A percentile compares a stretch with the other conserved stretches of the same genome.
phyloP scores from a whole-genome alignment of 2,797 vertebrate species.

The Carapus acus region DNA sequence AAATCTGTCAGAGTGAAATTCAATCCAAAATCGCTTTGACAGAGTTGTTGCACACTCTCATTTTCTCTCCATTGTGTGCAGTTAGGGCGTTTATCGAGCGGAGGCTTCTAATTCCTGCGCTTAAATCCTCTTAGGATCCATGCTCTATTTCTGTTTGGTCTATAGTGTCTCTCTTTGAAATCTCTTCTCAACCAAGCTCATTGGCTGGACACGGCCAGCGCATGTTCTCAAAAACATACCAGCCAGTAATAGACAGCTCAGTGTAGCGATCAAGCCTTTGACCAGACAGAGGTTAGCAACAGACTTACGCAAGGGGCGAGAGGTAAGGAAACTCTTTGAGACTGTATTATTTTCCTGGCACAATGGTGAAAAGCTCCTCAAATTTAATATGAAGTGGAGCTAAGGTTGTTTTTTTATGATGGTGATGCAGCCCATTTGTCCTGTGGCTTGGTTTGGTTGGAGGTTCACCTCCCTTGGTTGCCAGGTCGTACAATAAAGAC shows the following conservation, averaged over 20 bases:
- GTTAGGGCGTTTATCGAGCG: conserved; percentile 49
- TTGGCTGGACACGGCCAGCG: conserved; percentile 58
- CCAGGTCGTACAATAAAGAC: too few species aligned
- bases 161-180: conserved; percentile 72
- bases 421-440: too few species aligned
- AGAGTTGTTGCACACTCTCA: conserved; percentile 1
- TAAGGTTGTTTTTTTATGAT: neutral
- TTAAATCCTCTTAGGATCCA: conserved; percentile 90
- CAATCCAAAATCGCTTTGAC: too few species aligned
- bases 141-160: conserved; percentile 85
- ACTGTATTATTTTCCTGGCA: neutral
- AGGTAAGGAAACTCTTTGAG: conserved; percentile 54
- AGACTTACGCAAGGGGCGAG: conserved; percentile 36
- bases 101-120: conserved; percentile 79
- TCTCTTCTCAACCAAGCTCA: conserved; percentile 68
- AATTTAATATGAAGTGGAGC: neutral
- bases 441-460: too few species aligned
- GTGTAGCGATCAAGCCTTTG: conserved; percentile 34
- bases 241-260: conserved; percentile 52
- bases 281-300: conserved; percentile 41
- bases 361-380: neutral
- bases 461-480: too few species aligned
- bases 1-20: too few species aligned
- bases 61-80: conserved; percentile 14
- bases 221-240: conserved; percentile 48